Base-by-base conservation (phyloP, 2,113 vertebrate species). In the Antigone vipio region DNA sequence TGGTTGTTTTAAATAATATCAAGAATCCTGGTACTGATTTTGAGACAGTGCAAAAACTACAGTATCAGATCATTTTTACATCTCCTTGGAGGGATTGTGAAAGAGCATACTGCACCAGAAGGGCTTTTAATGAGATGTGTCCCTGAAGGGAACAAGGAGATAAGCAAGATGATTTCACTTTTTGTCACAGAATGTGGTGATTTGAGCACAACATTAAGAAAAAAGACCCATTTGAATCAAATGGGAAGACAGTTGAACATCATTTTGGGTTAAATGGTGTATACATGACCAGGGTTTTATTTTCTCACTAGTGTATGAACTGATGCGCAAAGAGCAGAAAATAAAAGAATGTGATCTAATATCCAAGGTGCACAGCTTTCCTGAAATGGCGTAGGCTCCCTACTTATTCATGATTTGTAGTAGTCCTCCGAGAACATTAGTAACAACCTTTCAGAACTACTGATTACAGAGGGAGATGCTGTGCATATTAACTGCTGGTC, bases 381-480 rank as follows among this genome's bases (percentile, higher is more conserved):
- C 97, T 88, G 89, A 87, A 93, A 94, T 20, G 38, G 52, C 67
- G 59, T 78, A 94, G 91, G n/a, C 95, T 97, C 97, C 30, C 97
- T 98, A 91, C 95, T 97, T 97, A 98, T 97, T 98, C 95, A 96
- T 98, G 97, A 98, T 97, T 97, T 97, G 93, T 95, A 92, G 74
- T 38, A 63, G 80, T 97, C 97, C 97, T 98, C 94, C 8, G 97
- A 98, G 97, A 98, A 96, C 93, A 96, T 98, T 97, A 97, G 95
- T 96, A 98, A 98, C 96, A 98, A 96, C 91, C 97, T 98, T 98
- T 98, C 97, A 98, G 94, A 98, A 96, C 95, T 91, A 97, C 98
- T 98, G 98, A 99, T 98, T 98, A 96, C 96, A 97, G 89, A 96
- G 91, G 68, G 96, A 96, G 92, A 96, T 68, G 96, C 90, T 97